A percentile compares a stretch with the other conserved stretches of the same genome.
Conservation (phyloP, 1,140 invertebrate genomes). For the Heliconius eleuchia region DNA sequence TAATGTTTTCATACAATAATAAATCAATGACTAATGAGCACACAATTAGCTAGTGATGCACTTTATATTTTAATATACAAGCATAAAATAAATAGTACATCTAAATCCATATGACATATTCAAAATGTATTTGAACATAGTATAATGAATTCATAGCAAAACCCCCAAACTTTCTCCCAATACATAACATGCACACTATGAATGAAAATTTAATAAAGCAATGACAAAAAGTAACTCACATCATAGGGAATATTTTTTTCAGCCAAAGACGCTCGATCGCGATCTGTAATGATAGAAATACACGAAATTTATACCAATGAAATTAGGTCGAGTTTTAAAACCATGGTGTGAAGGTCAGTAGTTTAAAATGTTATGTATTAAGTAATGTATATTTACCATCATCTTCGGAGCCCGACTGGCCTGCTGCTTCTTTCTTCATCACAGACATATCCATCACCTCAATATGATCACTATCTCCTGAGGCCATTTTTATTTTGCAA, state of each 20-base stretch:
- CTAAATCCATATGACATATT: background rate
- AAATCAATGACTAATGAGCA: conserved; percentile 24
- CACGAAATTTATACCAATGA: conserved; percentile 45
- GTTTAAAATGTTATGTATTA: background rate
- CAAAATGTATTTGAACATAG: background rate
- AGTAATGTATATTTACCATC: conserved; percentile 56
- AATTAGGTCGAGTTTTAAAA: conserved; percentile 50
- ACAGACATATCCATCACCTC: conserved; percentile 75
- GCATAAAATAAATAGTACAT: background rate
- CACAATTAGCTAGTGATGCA: conserved; percentile 9
- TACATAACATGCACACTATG: conserved; percentile 32
- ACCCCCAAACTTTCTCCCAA: conserved; percentile 48
- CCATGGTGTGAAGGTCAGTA: background rate
- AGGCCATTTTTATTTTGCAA: conserved; percentile 84
- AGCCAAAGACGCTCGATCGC: conserved; percentile 66
- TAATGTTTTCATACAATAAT: conserved; percentile 23
- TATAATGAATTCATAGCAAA: conserved; percentile 20
- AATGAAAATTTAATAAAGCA: conserved; percentile 54
- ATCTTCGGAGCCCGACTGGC: conserved; percentile 64
- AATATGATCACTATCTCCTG: conserved; percentile 82
- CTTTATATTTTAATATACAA: background rate
- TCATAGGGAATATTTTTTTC: conserved; percentile 78
- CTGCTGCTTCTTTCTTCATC: conserved; percentile 65
- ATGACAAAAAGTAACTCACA: conserved; percentile 58
- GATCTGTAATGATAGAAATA: conserved; percentile 70